A percentile compares a stretch with the other conserved stretches of the same genome.
Conservation (phyloP, 2,888 invertebrate genomes). For the Muscina levida region DNA sequence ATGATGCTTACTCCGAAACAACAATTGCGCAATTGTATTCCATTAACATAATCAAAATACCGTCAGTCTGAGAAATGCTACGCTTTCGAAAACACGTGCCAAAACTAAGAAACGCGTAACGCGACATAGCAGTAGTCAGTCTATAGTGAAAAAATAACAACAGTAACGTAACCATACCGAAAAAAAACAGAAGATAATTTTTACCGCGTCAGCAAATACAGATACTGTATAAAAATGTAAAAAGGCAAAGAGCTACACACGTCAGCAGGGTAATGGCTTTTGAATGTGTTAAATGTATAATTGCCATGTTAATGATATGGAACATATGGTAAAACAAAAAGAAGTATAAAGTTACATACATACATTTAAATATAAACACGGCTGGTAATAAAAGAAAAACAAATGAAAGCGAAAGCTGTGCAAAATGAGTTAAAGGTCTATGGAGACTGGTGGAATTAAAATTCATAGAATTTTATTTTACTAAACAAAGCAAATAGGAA, state of each 20-base stretch:
- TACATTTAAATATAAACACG: background rate
- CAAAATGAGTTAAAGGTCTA: conserved; percentile 3
- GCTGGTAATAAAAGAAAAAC: too few relatives aligned
- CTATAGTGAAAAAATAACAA: background rate
- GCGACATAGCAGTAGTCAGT: background rate
- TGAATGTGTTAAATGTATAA: conserved; percentile 44
- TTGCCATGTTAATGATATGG: conserved; percentile 43
- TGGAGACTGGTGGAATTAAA: background rate
- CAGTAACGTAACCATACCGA: background rate
- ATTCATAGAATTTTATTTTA: too few relatives aligned
- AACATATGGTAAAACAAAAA: conserved; percentile 40
- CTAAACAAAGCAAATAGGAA: too few relatives aligned
- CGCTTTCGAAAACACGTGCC: conserved; percentile 61
- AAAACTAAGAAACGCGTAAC: conserved; percentile 38
- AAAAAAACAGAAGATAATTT: conserved; percentile 33
- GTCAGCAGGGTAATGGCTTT: background rate
- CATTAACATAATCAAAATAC: conserved; percentile 33
- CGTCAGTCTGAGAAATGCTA: conserved; percentile 54
- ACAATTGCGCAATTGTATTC: conserved; percentile 47
- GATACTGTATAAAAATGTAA: conserved; percentile 27
- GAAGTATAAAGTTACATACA: too few relatives aligned
- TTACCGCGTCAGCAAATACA: conserved; percentile 3
- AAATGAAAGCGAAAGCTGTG: conserved; percentile 32
- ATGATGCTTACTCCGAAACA: conserved; percentile 55
- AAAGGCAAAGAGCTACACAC: too few relatives aligned